Evolutionary conservation across 2,797 vertebrate species (phyloP).

Genomic region (Hapalemur alaotrensis): DNA sequence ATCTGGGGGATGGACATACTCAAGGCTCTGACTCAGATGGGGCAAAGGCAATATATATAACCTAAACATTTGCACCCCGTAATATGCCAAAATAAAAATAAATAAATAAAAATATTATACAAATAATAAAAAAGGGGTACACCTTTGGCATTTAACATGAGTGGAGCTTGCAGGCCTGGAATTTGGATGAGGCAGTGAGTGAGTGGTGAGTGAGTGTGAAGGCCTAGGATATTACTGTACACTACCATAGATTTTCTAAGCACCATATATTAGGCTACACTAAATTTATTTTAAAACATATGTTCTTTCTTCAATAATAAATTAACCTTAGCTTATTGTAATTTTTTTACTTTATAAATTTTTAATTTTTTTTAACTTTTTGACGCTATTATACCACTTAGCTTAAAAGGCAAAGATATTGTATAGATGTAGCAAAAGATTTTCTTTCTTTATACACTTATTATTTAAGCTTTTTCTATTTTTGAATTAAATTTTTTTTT

Average conservation of each 20-base stretch:
- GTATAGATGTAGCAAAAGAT: neutral
- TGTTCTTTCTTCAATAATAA: neutral
- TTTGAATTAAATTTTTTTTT: neutral
- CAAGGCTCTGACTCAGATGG: no score
- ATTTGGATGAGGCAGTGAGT: neutral
- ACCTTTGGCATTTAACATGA: neutral
- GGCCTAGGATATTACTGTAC: neutral
- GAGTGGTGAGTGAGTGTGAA: neutral
- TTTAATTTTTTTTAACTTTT: neutral
- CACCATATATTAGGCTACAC: no score
- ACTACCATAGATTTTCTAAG: neutral
- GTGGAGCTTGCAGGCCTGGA: neutral
- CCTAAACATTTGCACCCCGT: no score
- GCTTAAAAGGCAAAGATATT: neutral
- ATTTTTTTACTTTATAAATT: neutral
- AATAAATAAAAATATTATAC: neutral
- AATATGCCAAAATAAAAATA: no score
- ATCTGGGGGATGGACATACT: no score
- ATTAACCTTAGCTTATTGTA: neutral
- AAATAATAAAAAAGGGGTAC: neutral
- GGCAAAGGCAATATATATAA: no score
- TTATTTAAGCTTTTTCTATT: neutral
- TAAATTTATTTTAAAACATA: neutral
- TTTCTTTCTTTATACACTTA: neutral
- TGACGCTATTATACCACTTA: neutral